These are phyloP conservation scores for Gisinianus flammeolus DNA, from an alignment of 2,888 invertebrate genomes.

Conservation along the genomic window DNA sequence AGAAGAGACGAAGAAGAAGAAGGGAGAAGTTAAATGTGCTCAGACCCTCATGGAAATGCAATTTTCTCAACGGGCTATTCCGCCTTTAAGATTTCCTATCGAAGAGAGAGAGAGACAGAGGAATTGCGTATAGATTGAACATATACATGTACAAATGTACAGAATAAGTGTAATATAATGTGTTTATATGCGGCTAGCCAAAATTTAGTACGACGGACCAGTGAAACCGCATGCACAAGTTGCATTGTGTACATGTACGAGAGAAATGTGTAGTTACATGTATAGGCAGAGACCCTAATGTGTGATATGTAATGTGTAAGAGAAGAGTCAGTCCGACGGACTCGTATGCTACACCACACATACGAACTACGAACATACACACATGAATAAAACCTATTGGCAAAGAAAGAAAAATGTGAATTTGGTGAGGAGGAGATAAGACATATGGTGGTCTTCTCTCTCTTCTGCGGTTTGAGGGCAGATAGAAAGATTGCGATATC, in stretches of 20 bases:
- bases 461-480: slow-evolving; percentile 52
- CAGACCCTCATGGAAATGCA: slow-evolving; percentile 37
- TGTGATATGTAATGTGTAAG: too few relatives aligned
- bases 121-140: not conserved
- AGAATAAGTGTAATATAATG: not conserved
- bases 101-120: not conserved
- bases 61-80: slow-evolving; percentile 30
- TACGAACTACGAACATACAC: too few relatives aligned
- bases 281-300: too few relatives aligned
- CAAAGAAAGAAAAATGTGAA: not conserved
- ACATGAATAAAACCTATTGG: too few relatives aligned
- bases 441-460: slow-evolving; percentile 28
- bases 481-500: slow-evolving; percentile 45
- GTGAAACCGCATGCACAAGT: too few relatives aligned
- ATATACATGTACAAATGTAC: not conserved
- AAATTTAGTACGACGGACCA: too few relatives aligned
- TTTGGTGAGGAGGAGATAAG: slow-evolving; percentile 39
- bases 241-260: too few relatives aligned
- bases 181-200: too few relatives aligned
- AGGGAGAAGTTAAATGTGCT: slow-evolving; percentile 19
- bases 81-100: slow-evolving; percentile 17
- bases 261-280: too few relatives aligned
- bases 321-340: too few relatives aligned
- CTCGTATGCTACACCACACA: too few relatives aligned
- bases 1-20: not conserved